Evolutionary conservation across 2,113 vertebrate genomes (phyloP).

Genomic region (Carassius gibelio): DNA sequence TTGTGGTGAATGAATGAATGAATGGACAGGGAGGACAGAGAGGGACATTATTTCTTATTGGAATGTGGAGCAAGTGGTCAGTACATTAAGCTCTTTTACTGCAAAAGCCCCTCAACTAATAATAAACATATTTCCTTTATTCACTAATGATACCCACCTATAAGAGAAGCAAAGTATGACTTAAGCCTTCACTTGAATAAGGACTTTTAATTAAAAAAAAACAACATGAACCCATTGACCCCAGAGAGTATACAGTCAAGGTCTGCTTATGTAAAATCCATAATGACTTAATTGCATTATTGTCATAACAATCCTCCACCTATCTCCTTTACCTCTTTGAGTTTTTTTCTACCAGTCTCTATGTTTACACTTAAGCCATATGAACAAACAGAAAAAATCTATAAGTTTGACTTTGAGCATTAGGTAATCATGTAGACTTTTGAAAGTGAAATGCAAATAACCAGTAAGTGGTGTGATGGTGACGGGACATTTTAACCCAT

Average conservation of each 20-base stretch:
- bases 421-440: neutral
- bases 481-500: neutral
- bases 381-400: neutral
- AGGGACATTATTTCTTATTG: neutral
- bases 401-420: neutral
- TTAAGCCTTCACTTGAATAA: neutral
- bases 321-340: neutral
- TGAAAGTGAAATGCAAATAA: neutral
- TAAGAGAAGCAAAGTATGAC: neutral
- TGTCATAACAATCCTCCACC: neutral
- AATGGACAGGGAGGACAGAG: too few relatives aligned
- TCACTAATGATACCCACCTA: neutral
- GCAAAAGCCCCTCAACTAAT: neutral
- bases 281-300: constrained; percentile 15
- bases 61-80: neutral
- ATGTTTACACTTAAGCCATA: neutral
- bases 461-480: neutral
- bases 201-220: neutral
- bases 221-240: neutral
- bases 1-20: neutral
- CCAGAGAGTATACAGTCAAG: neutral
- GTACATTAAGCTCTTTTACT: neutral
- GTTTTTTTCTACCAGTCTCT: neutral
- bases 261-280: neutral
- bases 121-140: neutral